Conservation (phyloP, 2,888 invertebrate genomes). For the Cheiracanthium punctorium region DNA sequence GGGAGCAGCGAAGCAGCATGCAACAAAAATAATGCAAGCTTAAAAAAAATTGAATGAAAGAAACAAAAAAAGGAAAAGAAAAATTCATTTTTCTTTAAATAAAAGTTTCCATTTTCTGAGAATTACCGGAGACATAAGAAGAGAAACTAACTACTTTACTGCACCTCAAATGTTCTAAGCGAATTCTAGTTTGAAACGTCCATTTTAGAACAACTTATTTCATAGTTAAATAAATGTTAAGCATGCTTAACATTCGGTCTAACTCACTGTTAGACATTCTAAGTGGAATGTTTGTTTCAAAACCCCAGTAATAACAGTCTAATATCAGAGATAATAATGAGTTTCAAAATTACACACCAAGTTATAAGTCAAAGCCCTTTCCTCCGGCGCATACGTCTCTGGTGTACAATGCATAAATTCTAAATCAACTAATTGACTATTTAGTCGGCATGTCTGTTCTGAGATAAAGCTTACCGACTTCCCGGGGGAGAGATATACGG, state of each 20-base stretch:
- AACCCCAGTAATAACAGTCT: background rate
- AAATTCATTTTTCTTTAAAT: too few species aligned
- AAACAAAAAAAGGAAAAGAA: too few species aligned
- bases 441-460: conserved; percentile 61
- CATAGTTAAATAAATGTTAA: background rate
- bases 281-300: background rate
- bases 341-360: conserved; percentile 46
- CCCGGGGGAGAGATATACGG: conserved; percentile 41
- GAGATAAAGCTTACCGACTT: conserved; percentile 33
- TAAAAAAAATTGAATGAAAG: too few species aligned
- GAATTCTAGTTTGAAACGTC: background rate
- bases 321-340: conserved; percentile 31
- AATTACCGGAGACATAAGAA: too few species aligned
- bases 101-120: too few species aligned
- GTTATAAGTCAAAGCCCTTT: conserved; percentile 24
- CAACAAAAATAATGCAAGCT: too few species aligned
- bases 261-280: background rate
- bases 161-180: too few species aligned
- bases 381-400: conserved; percentile 4
- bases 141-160: too few species aligned
- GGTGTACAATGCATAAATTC: conserved; percentile 41
- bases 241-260: background rate
- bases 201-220: background rate
- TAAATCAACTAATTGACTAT: conserved; percentile 59
- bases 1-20: too few species aligned